Conservation (phyloP, 2,888 invertebrate genomes). For the Biston stratarius region DNA sequence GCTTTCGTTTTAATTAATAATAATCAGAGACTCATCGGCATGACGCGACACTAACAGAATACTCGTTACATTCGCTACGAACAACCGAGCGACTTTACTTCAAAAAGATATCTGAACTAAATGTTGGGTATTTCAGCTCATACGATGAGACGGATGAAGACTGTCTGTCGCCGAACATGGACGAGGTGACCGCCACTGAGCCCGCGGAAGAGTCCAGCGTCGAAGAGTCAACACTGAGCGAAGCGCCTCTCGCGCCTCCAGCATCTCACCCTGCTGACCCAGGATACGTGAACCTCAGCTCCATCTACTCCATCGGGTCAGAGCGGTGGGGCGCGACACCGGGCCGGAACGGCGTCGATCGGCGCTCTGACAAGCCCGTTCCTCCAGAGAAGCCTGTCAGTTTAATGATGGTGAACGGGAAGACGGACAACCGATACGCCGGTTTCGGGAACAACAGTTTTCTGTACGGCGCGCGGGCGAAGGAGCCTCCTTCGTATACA, state of each 20-base stretch:
- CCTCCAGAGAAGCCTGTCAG: conserved; percentile 83
- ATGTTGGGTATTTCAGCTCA: conserved; percentile 81
- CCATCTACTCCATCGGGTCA: conserved; percentile 77
- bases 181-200: conserved; percentile 85
- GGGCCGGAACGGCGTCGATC: conserved; percentile 67
- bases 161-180: conserved; percentile 89
- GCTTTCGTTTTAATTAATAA: conserved; percentile 72
- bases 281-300: conserved; percentile 79
- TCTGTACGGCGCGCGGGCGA: conserved; percentile 72
- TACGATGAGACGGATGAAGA: conserved; percentile 91
- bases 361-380: conserved; percentile 76
- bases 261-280: conserved; percentile 45
- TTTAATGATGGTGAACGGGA: conserved; percentile 81
- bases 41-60: conserved; percentile 80
- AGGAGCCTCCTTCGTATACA: conserved; percentile 77
- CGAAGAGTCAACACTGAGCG: conserved; percentile 77
- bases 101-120: background rate
- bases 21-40: conserved; percentile 69
- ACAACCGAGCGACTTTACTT: background rate
- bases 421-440: conserved; percentile 75
- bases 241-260: conserved; percentile 56
- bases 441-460: conserved; percentile 81
- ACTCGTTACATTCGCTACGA: conserved; percentile 68
- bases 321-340: conserved; percentile 62
- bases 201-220: conserved; percentile 79